Base-by-base conservation (phyloP, 2,797 vertebrate genomes). In the Acridotheres tristis region DNA sequence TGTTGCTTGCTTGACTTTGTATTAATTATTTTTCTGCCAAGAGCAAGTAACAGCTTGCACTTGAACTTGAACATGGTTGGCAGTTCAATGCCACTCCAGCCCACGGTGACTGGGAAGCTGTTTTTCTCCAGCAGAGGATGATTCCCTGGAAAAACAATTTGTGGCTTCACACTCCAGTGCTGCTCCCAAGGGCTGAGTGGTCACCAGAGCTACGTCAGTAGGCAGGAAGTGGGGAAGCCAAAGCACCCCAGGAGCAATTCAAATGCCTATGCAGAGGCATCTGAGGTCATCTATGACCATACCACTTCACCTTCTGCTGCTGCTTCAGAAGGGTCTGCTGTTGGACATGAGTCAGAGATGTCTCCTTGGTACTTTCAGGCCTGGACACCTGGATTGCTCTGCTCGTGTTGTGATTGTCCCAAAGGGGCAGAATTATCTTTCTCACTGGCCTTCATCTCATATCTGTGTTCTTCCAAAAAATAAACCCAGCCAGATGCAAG, bases 181-280 rank as follows among this genome's bases (percentile, higher is more conserved):
- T 84, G 58, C n/a, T 88, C 47, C 40, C 42, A 45, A 30, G 61
- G 66, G 54, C 50, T 78, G 69, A 83, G 63, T 9, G 1, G 45
- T 51, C 72, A 73, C 32, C 0, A 0, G 32, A 85, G 25, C 26
- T 40, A 55, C 3, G 1, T 83, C 2, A 0, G 50, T 17, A 72
- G 58, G 66, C 91, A 94, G 94, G 94, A 96, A 92, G 62, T 38
- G 47, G 82, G 29, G 34, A 95, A 80, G 77, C 32, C 72, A 74
- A 76, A 92, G 87, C 0, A 11, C 6, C 18, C 15, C 42, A 74
- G 67, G 48, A 89, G 47, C 82, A 90, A 78, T 75, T 80, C 20
- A 80, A 54, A 79, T 58, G 38, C 45, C 43, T 71, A 3, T 0
- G 1, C 54, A 88, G 34, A 88, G 36, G 17, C 2, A 1, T 67